Evolutionary conservation across 2,113 vertebrate genomes (phyloP), one percentile per base, ranked within the genome.

Genomic region (Rhinoderma darwinii): DNA sequence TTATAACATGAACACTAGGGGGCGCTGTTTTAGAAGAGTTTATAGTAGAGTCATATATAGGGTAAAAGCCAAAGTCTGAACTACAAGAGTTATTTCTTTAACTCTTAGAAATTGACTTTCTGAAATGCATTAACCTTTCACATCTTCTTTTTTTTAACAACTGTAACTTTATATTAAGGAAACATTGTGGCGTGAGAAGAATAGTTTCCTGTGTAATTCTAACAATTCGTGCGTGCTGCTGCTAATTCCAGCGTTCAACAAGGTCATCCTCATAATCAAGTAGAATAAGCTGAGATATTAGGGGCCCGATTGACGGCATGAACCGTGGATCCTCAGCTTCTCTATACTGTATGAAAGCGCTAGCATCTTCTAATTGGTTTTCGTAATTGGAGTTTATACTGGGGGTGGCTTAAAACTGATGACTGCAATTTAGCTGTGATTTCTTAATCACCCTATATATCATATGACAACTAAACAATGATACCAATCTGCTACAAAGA

Each of bases 201-300:
- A 27, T 35, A 10, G 47, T 37, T 78, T 35, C 47, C 30, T 22
- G 8, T 54, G 47, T 54, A 37, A 78, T 78, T 6, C 47, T 12
- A 20, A 76, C 74, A 50, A 44, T 47, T 30, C 12, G 11, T 76
- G 74, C 74, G 47, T 72, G 35, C 35, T 18, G 39, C 27, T 50
- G 74, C 74, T 78, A 78, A 78, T 78, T 54, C 76, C 17, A 54
- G 47, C 18, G 10, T 37, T 32, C 15, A 12, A 54, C 47, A 78
- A 78, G 76, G 76, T 78, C 50, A 78, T 35, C 35, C 76, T 78
- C 47, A 54, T 54, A 78, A 78, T 78, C 76, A 78, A 54, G 47
- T 54, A 35, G 17, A 54, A 47, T 22, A 32, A 54, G 76, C 76
- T 0, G 14, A 35, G 47, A 78, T 50, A 78, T 78, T 22, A 54